A percentile compares a stretch with the other conserved stretches of the same genome.
phyloP scores from a whole-genome alignment of 2,888 invertebrate species.

The Pristionchus japonicus region DNA sequence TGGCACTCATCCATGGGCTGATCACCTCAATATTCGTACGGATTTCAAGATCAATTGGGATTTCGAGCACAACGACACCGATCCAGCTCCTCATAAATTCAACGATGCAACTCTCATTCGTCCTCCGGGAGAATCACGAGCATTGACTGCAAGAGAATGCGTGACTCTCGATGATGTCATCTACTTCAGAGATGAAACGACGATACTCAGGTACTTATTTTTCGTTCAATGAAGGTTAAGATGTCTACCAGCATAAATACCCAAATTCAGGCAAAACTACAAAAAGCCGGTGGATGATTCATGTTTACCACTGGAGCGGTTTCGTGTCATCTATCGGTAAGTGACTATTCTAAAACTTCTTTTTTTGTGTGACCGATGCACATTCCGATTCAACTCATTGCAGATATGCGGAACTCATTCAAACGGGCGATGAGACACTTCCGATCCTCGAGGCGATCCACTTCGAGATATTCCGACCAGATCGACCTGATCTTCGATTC shows the following conservation, averaged over 20 bases:
- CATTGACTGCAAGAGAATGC: neutral
- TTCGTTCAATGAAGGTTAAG: too few species aligned
- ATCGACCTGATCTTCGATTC: constrained; percentile 18
- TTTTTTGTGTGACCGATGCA: too few species aligned
- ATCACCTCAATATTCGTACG: neutral
- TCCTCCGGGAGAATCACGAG: neutral
- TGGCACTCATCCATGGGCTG: neutral
- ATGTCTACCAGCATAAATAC: too few species aligned
- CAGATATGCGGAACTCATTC: neutral
- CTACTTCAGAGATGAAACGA: neutral
- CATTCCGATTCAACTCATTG: neutral
- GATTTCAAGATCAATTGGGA: neutral
- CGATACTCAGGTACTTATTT: too few species aligned
- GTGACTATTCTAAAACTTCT: too few species aligned
- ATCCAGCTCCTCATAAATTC: constrained; percentile 27
- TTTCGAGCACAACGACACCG: neutral
- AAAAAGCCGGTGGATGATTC: neutral
- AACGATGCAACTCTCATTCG: neutral
- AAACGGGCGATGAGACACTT: neutral
- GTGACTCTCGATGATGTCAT: constrained; percentile 9
- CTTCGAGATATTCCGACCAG: constrained; percentile 25
- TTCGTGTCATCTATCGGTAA: neutral
- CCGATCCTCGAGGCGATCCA: neutral
- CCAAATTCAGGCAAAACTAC: too few species aligned
- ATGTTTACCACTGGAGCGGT: neutral